Percentiles rank a stretch among this genome's conserved stretches.
phyloP scores from a whole-genome alignment of 2,113 vertebrate genomes.

The Puntigrus tetrazona region DNA sequence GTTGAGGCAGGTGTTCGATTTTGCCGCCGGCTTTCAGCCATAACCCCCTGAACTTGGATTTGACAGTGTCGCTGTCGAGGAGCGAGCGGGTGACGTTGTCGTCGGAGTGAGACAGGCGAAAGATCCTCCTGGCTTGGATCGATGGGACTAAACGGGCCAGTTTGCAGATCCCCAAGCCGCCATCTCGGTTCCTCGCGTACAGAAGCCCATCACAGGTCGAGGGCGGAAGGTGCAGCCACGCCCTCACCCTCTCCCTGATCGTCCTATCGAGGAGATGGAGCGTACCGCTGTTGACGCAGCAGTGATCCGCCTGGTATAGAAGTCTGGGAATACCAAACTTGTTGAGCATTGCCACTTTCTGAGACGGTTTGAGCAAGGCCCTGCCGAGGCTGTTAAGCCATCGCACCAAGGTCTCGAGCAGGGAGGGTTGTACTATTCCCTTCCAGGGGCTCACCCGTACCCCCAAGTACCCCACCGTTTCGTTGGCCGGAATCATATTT shows the following conservation, averaged over 20 bases:
- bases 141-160: background rate
- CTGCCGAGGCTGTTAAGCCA: background rate
- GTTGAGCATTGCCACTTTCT: constrained; percentile 15
- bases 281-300: rapidly evolving
- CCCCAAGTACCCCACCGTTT: background rate
- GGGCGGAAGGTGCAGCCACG: background rate
- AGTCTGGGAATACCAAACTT: constrained; percentile 11
- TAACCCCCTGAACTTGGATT: too few relatives aligned
- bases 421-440: background rate
- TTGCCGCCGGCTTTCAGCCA: background rate
- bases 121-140: background rate
- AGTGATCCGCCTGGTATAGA: background rate
- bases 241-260: background rate
- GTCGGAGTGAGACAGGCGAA: background rate
- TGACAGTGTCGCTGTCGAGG: too few relatives aligned
- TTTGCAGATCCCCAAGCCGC: background rate
- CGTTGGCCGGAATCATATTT: background rate
- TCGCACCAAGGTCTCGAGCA: background rate
- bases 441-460: background rate
- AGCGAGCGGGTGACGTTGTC: background rate
- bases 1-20: rapidly evolving
- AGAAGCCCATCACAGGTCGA: background rate
- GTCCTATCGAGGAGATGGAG: background rate
- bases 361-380: background rate
- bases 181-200: background rate